Evolutionary conservation across 2,888 invertebrate species (phyloP).

Genomic region (Dione juno): DNA sequence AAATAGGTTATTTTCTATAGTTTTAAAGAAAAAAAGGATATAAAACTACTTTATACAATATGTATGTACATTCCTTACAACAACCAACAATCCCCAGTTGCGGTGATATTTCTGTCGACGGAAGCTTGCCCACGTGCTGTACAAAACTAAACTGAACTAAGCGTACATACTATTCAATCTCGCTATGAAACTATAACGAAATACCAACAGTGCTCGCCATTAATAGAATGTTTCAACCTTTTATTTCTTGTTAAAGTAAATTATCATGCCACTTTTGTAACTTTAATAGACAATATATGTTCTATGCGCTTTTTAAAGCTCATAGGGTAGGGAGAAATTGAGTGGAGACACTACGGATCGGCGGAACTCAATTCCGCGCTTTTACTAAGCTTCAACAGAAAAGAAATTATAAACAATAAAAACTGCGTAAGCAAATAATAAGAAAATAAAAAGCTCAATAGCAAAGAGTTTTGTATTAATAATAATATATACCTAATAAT

Average conservation of each 20-base stretch:
- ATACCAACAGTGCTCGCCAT: constrained; percentile 21
- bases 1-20: too few species aligned
- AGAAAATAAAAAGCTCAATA: too few species aligned
- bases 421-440: too few species aligned
- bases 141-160: constrained; percentile 30
- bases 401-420: too few species aligned
- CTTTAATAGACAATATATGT: neutral
- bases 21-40: neutral
- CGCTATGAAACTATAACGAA: constrained; percentile 42
- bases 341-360: neutral
- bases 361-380: too few species aligned
- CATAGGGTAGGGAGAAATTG: neutral
- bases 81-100: constrained; percentile 52
- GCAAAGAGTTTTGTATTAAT: too few species aligned
- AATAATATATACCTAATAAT: too few species aligned
- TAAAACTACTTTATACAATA: neutral
- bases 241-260: constrained; percentile 11
- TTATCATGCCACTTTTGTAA: constrained; percentile 3
- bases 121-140: constrained; percentile 56
- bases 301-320: neutral
- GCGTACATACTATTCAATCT: constrained; percentile 42
- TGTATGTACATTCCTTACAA: constrained; percentile 49
- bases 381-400: too few species aligned
- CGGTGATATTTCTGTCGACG: constrained; percentile 58
- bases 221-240: constrained; percentile 19